A percentile compares a stretch with the other conserved stretches of the same genome.
phyloP scores from a whole-genome alignment of 1,140 invertebrate genomes.

The Plectrocnemia conspersa region DNA sequence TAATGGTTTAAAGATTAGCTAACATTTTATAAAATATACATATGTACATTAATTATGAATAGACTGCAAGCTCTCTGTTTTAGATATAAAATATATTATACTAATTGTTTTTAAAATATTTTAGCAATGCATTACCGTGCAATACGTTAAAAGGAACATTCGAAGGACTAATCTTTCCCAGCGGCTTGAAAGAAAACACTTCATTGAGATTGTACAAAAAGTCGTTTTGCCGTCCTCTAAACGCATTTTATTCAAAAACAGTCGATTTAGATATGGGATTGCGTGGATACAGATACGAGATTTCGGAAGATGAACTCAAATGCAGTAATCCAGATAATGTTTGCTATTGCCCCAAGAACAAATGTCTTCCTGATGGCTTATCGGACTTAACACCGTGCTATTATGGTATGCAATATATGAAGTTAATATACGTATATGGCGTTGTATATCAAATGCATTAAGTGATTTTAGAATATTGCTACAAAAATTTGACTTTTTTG shows the following conservation, averaged over 20 bases:
- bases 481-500: slow-evolving; percentile 4
- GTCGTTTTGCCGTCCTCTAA: slow-evolving; percentile 62
- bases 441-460: too few species aligned
- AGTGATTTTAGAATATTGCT: not conserved
- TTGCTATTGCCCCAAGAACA: slow-evolving; percentile 55
- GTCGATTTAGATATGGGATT: slow-evolving; percentile 41
- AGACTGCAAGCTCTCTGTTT: too few species aligned
- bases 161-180: slow-evolving; percentile 60
- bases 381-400: slow-evolving; percentile 67
- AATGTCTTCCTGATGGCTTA: slow-evolving; percentile 59
- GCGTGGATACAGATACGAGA: slow-evolving; percentile 44
- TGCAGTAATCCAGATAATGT: slow-evolving; percentile 56
- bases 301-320: slow-evolving; percentile 55
- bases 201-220: slow-evolving; percentile 59
- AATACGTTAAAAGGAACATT: slow-evolving; percentile 56
- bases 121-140: slow-evolving; percentile 52
- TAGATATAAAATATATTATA: too few species aligned
- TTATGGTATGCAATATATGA: slow-evolving; percentile 51
- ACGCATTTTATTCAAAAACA: slow-evolving; percentile 50
- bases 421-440: slow-evolving; percentile 2
- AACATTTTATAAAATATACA: too few species aligned
- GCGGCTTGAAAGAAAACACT: slow-evolving; percentile 50
- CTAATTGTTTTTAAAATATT: too few species aligned
- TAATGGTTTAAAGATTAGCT: too few species aligned
- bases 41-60: too few species aligned